Conservation (phyloP, 1,140 invertebrate genomes). For the Cotesia vestalis region DNA sequence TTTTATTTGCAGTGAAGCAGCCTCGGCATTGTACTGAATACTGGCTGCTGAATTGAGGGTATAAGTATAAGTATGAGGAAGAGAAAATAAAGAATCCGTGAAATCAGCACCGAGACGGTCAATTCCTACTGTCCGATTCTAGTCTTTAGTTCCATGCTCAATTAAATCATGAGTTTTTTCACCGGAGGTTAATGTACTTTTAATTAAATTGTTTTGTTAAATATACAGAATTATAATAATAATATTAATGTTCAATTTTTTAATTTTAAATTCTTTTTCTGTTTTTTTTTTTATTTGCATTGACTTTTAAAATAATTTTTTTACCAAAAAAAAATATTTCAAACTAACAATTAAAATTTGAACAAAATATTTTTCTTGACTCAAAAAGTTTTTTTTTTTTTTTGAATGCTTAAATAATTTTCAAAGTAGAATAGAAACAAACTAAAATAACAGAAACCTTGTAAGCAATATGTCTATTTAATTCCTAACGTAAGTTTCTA, state of each 20-base stretch:
- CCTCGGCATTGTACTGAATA: conserved; percentile 12
- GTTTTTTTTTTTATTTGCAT: background rate
- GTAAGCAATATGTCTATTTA: no score
- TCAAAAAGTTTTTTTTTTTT: conserved; percentile 1
- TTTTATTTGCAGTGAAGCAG: background rate
- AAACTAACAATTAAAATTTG: no score
- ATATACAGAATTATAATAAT: conserved; percentile 2
- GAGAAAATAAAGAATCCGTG: conserved; percentile 40
- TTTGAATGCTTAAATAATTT: background rate
- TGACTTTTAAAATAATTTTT: background rate
- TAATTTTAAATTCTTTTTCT: background rate
- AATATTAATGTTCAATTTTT: background rate
- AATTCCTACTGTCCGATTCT: conserved; percentile 40
- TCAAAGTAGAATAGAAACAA: no score
- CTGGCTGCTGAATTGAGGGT: no score
- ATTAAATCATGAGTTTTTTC: conserved; percentile 35
- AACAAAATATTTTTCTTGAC: no score
- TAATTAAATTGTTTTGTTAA: background rate
- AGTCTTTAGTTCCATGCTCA: conserved; percentile 24
- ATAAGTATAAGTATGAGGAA: background rate
- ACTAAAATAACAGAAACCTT: no score
- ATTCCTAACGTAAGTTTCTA: conserved; percentile 25
- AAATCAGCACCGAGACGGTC: conserved; percentile 49
- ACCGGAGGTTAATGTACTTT: background rate
- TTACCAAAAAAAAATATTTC: background rate